phyloP scores from a whole-genome alignment of 2,888 invertebrate genomes.

The Acleris holmiana region DNA sequence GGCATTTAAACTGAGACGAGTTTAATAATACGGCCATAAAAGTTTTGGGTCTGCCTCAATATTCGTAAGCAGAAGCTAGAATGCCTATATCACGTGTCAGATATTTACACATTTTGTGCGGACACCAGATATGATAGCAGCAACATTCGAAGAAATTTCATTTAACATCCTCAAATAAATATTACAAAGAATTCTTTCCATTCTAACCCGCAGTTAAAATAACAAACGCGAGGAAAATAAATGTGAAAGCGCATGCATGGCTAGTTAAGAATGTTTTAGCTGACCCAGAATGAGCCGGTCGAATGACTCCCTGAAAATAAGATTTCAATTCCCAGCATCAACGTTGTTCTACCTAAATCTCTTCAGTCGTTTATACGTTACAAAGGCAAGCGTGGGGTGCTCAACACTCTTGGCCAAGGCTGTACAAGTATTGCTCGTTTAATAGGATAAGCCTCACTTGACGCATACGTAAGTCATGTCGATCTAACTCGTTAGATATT shows the following conservation, averaged over 20 bases:
- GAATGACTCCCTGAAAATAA: constrained; percentile 5
- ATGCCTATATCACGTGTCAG: no score
- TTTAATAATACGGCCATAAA: no score
- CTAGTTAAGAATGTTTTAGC: constrained; percentile 23
- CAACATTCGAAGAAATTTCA: constrained; percentile 6
- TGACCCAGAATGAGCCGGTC: constrained; percentile 5
- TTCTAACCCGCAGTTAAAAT: constrained; percentile 23
- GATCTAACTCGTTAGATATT: constrained; percentile 31
- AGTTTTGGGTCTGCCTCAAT: no score
- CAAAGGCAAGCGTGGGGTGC: no score
- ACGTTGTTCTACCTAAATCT: constrained; percentile 1
- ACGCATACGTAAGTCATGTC: constrained; percentile 8
- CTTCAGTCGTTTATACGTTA: no score
- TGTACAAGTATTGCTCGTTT: no score
- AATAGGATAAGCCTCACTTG: no score
- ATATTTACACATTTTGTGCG: no score
- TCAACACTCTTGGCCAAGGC: no score
- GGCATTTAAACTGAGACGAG: no score
- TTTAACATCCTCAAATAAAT: constrained; percentile 23
- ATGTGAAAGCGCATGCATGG: constrained; percentile 13
- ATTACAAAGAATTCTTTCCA: constrained; percentile 14
- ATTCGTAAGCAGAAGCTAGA: no score
- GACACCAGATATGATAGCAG: no score
- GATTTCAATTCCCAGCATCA: constrained; percentile 19
- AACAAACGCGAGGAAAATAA: constrained; percentile 17